A percentile compares a stretch with the other conserved stretches of the same genome.
Conservation (phyloP, 1,140 invertebrate genomes). For the Pteromalus puparum region DNA sequence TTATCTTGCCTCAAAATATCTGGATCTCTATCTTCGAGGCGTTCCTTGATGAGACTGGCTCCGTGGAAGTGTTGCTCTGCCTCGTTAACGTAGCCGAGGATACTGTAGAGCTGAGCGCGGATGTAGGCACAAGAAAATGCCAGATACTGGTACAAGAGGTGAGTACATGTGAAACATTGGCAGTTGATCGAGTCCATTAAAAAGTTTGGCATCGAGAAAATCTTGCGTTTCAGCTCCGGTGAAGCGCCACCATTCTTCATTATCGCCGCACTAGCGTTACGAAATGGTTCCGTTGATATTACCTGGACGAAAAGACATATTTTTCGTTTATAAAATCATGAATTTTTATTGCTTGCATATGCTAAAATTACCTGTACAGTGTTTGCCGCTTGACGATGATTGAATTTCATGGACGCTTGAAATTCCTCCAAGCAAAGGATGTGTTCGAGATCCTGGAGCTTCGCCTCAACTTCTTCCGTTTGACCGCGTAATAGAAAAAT, state of each 20-base stretch:
- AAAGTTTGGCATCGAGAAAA: conserved; percentile 63
- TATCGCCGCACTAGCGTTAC: not conserved
- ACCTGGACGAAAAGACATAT: not conserved
- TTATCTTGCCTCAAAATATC: conserved; percentile 35
- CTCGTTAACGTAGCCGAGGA: conserved; percentile 55
- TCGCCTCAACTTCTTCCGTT: conserved; percentile 66
- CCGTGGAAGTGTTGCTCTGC: conserved; percentile 67
- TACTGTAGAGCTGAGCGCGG: conserved; percentile 65
- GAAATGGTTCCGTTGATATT: not conserved
- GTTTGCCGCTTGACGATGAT: not conserved
- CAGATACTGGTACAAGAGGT: conserved; percentile 64
- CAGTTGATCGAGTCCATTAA: conserved; percentile 60
- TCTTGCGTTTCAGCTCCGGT: conserved; percentile 61
- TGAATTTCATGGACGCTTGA: conserved; percentile 51
- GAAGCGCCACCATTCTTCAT: conserved; percentile 53
- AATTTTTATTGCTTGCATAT: conserved; percentile 15
- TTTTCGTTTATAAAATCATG: not conserved
- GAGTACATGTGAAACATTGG: conserved; percentile 66
- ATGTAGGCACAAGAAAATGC: conserved; percentile 64
- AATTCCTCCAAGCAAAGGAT: conserved; percentile 65
- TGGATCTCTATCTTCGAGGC: conserved; percentile 54
- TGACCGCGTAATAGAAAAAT: conserved; percentile 64
- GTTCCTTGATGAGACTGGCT: conserved; percentile 62
- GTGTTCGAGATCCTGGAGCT: conserved; percentile 66
- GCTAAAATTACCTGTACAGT: conserved; percentile 29